Conservation (phyloP, 1,140 invertebrate species). For the Macrobrachium nipponense region DNA sequence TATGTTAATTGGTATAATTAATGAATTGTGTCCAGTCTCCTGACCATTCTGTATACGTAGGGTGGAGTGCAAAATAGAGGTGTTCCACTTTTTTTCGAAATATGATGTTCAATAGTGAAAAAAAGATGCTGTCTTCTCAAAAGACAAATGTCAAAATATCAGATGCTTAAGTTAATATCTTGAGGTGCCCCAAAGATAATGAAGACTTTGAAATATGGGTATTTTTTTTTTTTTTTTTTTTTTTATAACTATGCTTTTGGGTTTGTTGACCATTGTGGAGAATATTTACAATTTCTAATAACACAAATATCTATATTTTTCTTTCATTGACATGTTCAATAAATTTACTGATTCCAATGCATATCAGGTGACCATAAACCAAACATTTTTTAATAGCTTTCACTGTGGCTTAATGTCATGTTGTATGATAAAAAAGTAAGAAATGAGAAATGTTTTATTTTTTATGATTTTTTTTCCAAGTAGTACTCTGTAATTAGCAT, state of each 20-base stretch:
- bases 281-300: not conserved
- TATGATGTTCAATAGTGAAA: too few relatives aligned
- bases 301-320: too few relatives aligned
- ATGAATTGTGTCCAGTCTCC: too few relatives aligned
- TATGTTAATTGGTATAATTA: too few relatives aligned
- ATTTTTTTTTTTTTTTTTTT: not conserved
- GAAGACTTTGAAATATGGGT: not conserved
- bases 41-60: too few relatives aligned
- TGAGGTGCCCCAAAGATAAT: too few relatives aligned
- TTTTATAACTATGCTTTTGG: too few relatives aligned
- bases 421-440: too few relatives aligned
- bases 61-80: too few relatives aligned
- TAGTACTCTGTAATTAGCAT: slow-evolving; percentile 7
- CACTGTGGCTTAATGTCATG: too few relatives aligned
- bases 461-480: not conserved
- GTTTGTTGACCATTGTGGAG: too few relatives aligned
- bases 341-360: not conserved
- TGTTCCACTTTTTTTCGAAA: not conserved
- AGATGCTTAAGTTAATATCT: slow-evolving; percentile 5
- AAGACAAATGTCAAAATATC: slow-evolving; percentile 11
- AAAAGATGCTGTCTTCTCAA: not conserved
- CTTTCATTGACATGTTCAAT: not conserved
- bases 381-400: not conserved
- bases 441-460: too few relatives aligned
- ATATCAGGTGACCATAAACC: not conserved